Evolutionary conservation across 2,888 invertebrate species (phyloP).

Genomic region (Heliothis peltigera): DNA sequence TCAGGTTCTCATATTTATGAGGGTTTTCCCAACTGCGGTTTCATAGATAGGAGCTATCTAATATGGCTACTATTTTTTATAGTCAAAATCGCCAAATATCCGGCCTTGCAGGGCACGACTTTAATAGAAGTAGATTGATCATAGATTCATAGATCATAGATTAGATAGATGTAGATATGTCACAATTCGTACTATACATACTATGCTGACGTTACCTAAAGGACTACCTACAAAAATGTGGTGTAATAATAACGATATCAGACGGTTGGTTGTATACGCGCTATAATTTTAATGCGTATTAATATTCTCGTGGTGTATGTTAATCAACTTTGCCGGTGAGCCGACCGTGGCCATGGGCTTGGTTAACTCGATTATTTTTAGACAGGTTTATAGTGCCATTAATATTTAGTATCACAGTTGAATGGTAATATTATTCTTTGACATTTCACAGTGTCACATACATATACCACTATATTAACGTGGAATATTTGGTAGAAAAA

Average conservation of each 20-base stretch:
- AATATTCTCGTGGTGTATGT: slow-evolving; percentile 30
- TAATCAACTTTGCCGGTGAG: slow-evolving; percentile 31
- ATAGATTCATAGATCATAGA: too few relatives aligned
- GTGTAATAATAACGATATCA: slow-evolving; percentile 3
- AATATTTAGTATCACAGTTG: slow-evolving; percentile 44
- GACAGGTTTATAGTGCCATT: slow-evolving; percentile 38
- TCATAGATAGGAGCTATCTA: too few relatives aligned
- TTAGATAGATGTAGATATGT: too few relatives aligned
- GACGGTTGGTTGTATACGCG: slow-evolving; percentile 1
- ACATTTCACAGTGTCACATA: slow-evolving; percentile 28
- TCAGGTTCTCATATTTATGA: too few relatives aligned
- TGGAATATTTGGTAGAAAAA: slow-evolving; percentile 1
- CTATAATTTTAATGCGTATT: slow-evolving; percentile 17
- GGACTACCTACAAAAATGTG: not conserved
- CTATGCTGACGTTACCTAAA: not conserved
- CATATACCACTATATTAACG: slow-evolving; percentile 7
- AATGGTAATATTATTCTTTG: slow-evolving; percentile 30
- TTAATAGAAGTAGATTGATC: too few relatives aligned
- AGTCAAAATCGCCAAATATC: too few relatives aligned
- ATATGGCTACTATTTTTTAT: too few relatives aligned
- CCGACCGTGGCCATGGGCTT: slow-evolving; percentile 35
- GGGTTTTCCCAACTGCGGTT: too few relatives aligned
- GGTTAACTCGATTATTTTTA: slow-evolving; percentile 39
- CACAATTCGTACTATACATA: too few relatives aligned
- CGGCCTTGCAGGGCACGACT: too few relatives aligned